Evolutionary conservation across 1,140 invertebrate genomes (phyloP), one percentile per base, ranked within the genome.

Genomic region (Lanistes nyassanus): DNA sequence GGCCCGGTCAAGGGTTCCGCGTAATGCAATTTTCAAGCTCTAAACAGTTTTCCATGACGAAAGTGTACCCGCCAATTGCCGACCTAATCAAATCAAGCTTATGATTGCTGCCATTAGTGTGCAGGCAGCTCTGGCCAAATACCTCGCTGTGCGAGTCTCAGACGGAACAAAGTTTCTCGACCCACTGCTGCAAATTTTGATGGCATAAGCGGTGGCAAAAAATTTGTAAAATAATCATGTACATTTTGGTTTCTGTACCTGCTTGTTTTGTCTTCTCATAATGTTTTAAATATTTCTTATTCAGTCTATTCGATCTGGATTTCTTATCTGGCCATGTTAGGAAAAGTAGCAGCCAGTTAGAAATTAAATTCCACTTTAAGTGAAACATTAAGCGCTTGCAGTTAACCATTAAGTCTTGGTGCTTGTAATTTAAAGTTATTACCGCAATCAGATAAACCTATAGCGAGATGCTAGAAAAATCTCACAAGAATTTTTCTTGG

Each of bases 21-120:
- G 26, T 58, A 70, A 70, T 70, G 26, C 56, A 70, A 70, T 70
- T 70, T 70, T 70, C 53, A 29, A 55, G 31, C 68, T 70, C 51
- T 34, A 70, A 70, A 70, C 68, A 70, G 37, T 51, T 70, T 70
- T 55, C 51, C 47, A 55, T 70, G 53, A 37, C 13, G 53, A 70
- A 23, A 55, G 68, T 37, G n/a, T 55, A 70, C 51, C 68, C 26
- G 68, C 68, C 53, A 70, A 56, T 70, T 55, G 68, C 68, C n/a
- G 19, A 51, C 23, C 53, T 70, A 70, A 70, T 70, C 51, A 21
- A 70, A 70, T 70, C 53, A 70, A n/a, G 13, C 51, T 34, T 9
- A 34, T 19, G 16, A 56, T 58, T 29, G 51, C 29, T 34, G 68
- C 26, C 68, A 31, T 34, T 21, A 13, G 13, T 55, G 16, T 36